Evolutionary conservation across 2,113 vertebrate species (phyloP).

Genomic region (Crotalus viridis): DNA sequence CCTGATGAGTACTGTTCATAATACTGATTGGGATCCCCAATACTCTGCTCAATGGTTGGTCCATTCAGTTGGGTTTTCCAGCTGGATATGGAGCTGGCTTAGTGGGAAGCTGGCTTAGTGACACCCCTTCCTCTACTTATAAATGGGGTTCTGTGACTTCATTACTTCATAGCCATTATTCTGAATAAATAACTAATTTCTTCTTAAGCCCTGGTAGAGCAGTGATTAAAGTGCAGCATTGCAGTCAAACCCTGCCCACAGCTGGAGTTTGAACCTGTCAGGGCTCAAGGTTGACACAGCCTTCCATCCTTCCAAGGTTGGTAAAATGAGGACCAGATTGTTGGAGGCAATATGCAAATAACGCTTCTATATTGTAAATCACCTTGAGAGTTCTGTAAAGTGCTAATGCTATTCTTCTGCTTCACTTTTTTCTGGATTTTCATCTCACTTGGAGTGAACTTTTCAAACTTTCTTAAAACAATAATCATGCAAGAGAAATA

Average conservation of each 20-base stretch:
- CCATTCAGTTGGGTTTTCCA: not conserved
- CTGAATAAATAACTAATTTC: not conserved
- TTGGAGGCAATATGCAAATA: not conserved
- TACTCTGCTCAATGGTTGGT: not conserved
- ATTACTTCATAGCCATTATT: not conserved
- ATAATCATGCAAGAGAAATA: not conserved
- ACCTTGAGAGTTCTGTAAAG: not conserved
- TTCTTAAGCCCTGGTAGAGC: not conserved
- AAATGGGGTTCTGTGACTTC: not conserved
- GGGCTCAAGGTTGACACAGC: not conserved
- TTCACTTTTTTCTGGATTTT: not conserved
- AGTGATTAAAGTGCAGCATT: not conserved
- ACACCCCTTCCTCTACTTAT: not conserved
- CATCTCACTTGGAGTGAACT: not conserved
- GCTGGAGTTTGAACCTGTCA: not conserved
- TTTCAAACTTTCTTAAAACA: not conserved
- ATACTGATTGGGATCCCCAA: not conserved
- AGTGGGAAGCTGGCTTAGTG: not conserved
- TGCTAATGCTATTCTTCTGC: not conserved
- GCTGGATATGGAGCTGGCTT: not conserved
- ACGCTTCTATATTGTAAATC: not conserved
- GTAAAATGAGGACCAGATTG: not conserved
- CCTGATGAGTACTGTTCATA: not conserved
- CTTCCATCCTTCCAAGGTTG: not conserved
- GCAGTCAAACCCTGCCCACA: not conserved